phyloP scores from a whole-genome alignment of 2,888 invertebrate genomes.

The Notodonta dromedarius region DNA sequence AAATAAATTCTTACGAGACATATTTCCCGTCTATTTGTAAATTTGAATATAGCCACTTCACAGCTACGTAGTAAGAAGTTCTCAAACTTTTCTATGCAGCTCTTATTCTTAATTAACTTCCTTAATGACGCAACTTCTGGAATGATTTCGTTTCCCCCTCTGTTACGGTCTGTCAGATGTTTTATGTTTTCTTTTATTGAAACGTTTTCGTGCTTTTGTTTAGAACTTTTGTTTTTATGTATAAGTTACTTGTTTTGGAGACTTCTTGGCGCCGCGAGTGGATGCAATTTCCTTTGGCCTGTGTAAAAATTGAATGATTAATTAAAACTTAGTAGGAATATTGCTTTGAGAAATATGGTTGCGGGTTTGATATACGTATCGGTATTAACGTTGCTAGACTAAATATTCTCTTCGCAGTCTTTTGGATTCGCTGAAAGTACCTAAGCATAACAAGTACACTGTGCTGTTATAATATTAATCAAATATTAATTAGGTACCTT shows the following conservation, averaged over 20 bases:
- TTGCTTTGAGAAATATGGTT: background rate
- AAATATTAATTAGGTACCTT: too few relatives aligned
- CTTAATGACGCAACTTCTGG: constrained; percentile 53
- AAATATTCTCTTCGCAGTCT: background rate
- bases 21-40: constrained; percentile 1
- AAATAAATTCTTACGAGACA: background rate
- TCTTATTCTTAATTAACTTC: constrained; percentile 49
- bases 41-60: constrained; percentile 1
- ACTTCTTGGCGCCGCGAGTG: constrained; percentile 12
- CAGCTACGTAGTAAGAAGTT: constrained; percentile 25
- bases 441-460: background rate
- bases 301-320: background rate
- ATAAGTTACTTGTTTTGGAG: constrained; percentile 10
- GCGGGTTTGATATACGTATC: background rate
- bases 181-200: constrained; percentile 44
- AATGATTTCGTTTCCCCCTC: constrained; percentile 37
- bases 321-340: too few relatives aligned
- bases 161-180: constrained; percentile 37
- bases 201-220: constrained; percentile 41
- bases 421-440: background rate
- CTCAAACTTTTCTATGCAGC: constrained; percentile 61
- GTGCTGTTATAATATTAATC: too few relatives aligned
- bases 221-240: constrained; percentile 16
- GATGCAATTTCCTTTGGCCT: constrained; percentile 3
- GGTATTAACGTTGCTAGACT: background rate